A percentile compares a stretch with the other conserved stretches of the same genome.
These are phyloP conservation scores for Molorchus minor DNA, from an alignment of 2,888 invertebrate genomes.

Conservation along the genomic window DNA sequence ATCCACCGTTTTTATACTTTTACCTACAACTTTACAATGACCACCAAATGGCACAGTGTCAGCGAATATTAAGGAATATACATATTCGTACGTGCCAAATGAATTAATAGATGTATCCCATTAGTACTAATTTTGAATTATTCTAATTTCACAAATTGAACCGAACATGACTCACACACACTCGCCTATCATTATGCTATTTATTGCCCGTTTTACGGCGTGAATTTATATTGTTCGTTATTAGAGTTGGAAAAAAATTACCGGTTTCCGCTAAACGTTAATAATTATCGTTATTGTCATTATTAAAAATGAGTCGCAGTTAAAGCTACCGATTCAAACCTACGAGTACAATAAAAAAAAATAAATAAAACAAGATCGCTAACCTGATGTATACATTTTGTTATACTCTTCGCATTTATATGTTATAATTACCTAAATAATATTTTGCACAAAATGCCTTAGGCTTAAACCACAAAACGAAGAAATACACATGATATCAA, in stretches of 20 bases:
- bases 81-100: conserved; percentile 16
- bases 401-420: too few species aligned
- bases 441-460: too few species aligned
- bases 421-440: too few species aligned
- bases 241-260: conserved; percentile 46
- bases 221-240: conserved; percentile 39
- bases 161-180: conserved; percentile 45
- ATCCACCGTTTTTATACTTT: too few species aligned
- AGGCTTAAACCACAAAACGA: too few species aligned
- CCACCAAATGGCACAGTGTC: conserved; percentile 14
- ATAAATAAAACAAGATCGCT: too few species aligned
- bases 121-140: conserved; percentile 46
- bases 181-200: conserved; percentile 47
- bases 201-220: conserved; percentile 42
- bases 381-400: too few species aligned
- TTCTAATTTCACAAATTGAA: conserved; percentile 49
- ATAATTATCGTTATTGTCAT: conserved; percentile 13
- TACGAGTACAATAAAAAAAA: too few species aligned
- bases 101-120: conserved; percentile 28
- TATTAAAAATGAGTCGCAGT: conserved; percentile 17
- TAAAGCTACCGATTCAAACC: neutral
- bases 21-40: too few species aligned
- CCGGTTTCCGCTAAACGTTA: conserved; percentile 40
- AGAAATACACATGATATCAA: too few species aligned
- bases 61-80: conserved; percentile 19